Evolutionary conservation across 2,113 vertebrate genomes (phyloP), one percentile per base, ranked within the genome.

Genomic region (Pluvianellus socialis): DNA sequence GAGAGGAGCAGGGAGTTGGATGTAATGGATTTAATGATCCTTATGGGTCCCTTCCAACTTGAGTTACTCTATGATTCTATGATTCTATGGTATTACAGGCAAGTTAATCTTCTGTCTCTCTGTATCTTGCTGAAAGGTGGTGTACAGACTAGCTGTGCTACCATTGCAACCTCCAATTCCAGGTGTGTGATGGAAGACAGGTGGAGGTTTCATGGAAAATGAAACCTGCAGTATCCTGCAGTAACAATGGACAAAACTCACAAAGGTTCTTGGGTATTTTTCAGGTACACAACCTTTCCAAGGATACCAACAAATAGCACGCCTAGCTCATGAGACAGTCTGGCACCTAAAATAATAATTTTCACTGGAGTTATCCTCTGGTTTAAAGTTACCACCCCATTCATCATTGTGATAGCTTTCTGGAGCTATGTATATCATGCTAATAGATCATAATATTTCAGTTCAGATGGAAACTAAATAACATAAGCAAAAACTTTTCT

Each of bases 1-100:
- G 32, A 0, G 2, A 40, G 32, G 50, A 55, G 1, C 20, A 44
- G 32, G 15, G 23, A 18, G 4, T 6, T 76, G 28, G 19, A 21
- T 20, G 53, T 1, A 0, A 4, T 76, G 28, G 19, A 21, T 20
- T 49, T 1, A 0, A 4, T 52, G 42, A 22, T 52, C 14, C 40
- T 47, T 73, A 6, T 47, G 28, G 2, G 6, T 52, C 14, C 24
- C 17, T 72, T 94, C 50, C 19, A 80, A 58, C 33, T 52, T 32
- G n/a, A 49, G 7, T 19, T 47, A 19, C 14, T 73, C 26, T 20
- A 7, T 26, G 22, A 28, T 67, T 67, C 79, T 32, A 4, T 27
- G 17, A 35, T 68, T 70, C 68, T 23, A 2, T 11, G 14, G 14
- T 40, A 14, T 9, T 47, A 6, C 0, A 2, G 10, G 15, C 13